Evolutionary conservation across 2,888 invertebrate genomes (phyloP), one percentile per base, ranked within the genome.

Genomic region (Thereva nobilitata): DNA sequence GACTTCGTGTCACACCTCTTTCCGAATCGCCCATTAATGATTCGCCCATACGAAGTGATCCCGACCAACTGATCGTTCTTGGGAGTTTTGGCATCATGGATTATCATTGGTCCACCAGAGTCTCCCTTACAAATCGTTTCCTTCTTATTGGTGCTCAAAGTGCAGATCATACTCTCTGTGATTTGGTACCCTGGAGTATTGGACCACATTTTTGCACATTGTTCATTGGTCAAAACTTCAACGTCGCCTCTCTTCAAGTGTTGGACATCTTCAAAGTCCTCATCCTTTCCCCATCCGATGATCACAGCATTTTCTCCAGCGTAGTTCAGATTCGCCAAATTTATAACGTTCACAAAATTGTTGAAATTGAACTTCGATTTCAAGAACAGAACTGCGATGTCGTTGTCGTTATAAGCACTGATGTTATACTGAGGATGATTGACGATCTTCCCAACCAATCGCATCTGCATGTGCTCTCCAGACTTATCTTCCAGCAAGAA

Each of bases 221-320:
- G 23, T 2, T 23, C 40, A 23, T 38, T 50, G 7, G 50, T 23
- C 40, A 61, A 41, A 2, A 61, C 34, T 34, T 50, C 4, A 34
- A 61, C 61, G 41, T 40, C 34, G 8, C 50, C 61, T 0, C 50
- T 38, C 10, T 61, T 61, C 6, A 61, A 23, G 6, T 9, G 8
- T 41, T 41, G 4, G 1, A 9, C 49, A 10, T 61, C 61, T 5
- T 41, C 23, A n/a, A 61, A 61, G 12, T 61, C 40, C 23, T 61
- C 61, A 50, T 61, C 61, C 37, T 35, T 37, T 23, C 61, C 61
- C 61, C 61, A 61, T 3, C 61, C 61, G 8, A 61, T 40, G 23
- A 61, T 50, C 5, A 61, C 50, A 0, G 61, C 61, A 23, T 49
- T 8, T 4, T 38, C 6, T 50, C 50, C 61, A n/a, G 41, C 50